Base-by-base conservation (phyloP, 2,888 invertebrate species). In the Harmothoe impar region DNA sequence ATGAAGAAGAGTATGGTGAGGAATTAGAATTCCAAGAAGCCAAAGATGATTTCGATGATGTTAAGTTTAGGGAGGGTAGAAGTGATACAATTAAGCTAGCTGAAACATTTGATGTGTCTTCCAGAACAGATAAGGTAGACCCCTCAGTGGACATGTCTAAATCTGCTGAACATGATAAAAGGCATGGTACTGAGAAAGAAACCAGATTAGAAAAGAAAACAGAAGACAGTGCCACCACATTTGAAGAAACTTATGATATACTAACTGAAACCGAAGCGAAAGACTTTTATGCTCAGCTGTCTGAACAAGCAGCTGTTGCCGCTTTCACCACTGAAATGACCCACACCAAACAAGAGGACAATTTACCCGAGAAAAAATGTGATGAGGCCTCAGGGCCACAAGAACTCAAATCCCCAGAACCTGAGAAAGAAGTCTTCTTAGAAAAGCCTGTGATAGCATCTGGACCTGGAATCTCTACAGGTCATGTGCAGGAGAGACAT, bases 21-120 rank as follows among this genome's bases (percentile, higher is more conserved):
- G 86, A 86, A 25, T 86, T 86, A 86, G 86, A 86, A 86, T 86
- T 86, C 56, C 86, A 86, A 54, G 86, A 86, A 86, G 86, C 86
- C 29, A 86, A 86, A 56, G 86, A 86, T n/a, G 56, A 31, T 17
- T 86, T 86, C 25, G 86, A 86, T 86, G 86, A 86, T 52, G 86
- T 54, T 29, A 54, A 52, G 25, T 54, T 86, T 86, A 86, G n/a
- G 29, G 56, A 56, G 17, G 86, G 86, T 52, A 86, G 52, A 29
- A 54, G 31, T 15, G 86, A 86, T 86, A 86, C 86, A 25, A 23
- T 86, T 86, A 86, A 86, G 29, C 31, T 86, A 12, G 86, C 86
- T 86, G 86, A 56, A 29, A 86, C 86, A 86, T 86, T 86, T 54
- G 54, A 86, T 54, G 86, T 86, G 56, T 54, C 86, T 86, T 86